Conservation (phyloP, 2,113 vertebrate species). For the Apteryx mantelli region DNA sequence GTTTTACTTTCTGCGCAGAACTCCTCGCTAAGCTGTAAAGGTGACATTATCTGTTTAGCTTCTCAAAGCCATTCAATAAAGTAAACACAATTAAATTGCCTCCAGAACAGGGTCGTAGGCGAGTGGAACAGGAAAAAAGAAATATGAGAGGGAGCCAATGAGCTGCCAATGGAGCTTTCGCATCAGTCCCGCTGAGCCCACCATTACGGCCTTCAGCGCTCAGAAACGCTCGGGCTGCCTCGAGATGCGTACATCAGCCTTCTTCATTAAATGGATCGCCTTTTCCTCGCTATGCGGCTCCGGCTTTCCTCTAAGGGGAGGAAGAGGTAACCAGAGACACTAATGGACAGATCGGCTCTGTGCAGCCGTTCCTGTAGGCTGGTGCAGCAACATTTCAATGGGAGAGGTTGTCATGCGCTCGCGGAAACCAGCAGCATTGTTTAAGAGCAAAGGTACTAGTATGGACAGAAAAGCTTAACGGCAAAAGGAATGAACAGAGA, state of each 20-base stretch:
- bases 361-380: background rate
- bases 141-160: background rate
- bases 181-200: background rate
- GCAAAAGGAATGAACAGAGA: background rate
- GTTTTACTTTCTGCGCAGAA: background rate
- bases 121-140: background rate
- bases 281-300: background rate
- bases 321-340: background rate
- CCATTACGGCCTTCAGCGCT: background rate
- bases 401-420: background rate
- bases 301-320: background rate
- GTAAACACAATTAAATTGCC: background rate
- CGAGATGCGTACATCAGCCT: background rate
- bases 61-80: background rate
- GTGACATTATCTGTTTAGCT: background rate
- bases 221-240: background rate
- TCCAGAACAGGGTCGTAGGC: background rate
- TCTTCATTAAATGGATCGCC: background rate
- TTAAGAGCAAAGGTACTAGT: background rate
- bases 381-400: background rate
- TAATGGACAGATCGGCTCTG: background rate
- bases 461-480: background rate
- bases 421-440: background rate
- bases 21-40: background rate
- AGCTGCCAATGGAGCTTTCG: rapidly evolving